These are phyloP conservation scores for Melieria crassipennis DNA, from an alignment of 2,888 invertebrate genomes.

Conservation along the genomic window DNA sequence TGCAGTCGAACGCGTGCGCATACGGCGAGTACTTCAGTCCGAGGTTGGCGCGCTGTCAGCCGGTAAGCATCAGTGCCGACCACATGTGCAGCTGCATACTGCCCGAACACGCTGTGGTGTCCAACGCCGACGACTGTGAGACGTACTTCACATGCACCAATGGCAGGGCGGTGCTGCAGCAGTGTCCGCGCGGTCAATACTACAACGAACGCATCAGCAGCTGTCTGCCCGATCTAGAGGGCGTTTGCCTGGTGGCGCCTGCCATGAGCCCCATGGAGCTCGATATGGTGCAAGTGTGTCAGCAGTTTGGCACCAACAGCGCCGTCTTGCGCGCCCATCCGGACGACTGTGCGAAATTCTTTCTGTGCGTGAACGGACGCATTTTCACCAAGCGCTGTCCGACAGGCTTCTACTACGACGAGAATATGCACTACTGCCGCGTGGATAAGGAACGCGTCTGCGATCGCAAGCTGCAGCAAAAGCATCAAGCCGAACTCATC, in stretches of 20 bases:
- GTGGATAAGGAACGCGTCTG: slow-evolving; percentile 29
- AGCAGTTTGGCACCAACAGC: slow-evolving; percentile 21
- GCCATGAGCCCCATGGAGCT: slow-evolving; percentile 36
- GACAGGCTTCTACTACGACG: slow-evolving; percentile 47
- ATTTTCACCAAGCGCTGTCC: slow-evolving; percentile 47
- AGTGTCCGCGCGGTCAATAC: slow-evolving; percentile 48
- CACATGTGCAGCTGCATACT: slow-evolving; percentile 52
- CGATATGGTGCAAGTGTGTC: slow-evolving; percentile 39
- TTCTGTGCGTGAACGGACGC: slow-evolving; percentile 44
- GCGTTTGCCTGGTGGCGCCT: slow-evolving; percentile 43
- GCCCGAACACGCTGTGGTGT: slow-evolving; percentile 46
- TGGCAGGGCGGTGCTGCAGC: slow-evolving; percentile 41
- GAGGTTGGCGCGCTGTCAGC: slow-evolving; percentile 39
- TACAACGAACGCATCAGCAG: slow-evolving; percentile 42
- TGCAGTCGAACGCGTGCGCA: slow-evolving; percentile 41
- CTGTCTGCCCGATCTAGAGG: slow-evolving; percentile 47
- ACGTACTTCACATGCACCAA: slow-evolving; percentile 48
- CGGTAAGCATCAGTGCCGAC: slow-evolving; percentile 33
- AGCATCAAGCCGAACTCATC: background rate
- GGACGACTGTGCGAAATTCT: slow-evolving; percentile 49
- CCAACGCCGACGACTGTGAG: slow-evolving; percentile 46
- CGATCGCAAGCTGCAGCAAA: background rate
- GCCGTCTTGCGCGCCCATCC: slow-evolving; percentile 42
- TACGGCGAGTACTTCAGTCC: slow-evolving; percentile 46
- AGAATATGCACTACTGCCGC: slow-evolving; percentile 28